A percentile compares a stretch with the other conserved stretches of the same genome.
phyloP scores from a whole-genome alignment of 1,140 invertebrate genomes.

The Drosophila repleta region DNA sequence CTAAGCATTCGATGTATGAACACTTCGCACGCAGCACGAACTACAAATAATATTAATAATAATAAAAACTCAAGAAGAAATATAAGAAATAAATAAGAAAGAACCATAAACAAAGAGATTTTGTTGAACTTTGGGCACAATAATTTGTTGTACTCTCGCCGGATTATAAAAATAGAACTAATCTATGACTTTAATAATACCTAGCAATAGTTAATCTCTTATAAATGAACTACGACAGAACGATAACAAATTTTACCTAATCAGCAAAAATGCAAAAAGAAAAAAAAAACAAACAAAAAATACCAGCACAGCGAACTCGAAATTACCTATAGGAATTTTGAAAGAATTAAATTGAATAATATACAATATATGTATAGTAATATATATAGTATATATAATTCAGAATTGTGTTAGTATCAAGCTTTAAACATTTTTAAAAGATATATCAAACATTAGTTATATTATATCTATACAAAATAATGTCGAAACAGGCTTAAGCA shows the following conservation, averaged over 20 bases:
- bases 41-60: neutral
- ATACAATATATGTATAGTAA: no score
- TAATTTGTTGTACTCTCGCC: conserved; percentile 10
- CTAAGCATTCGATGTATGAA: conserved; percentile 22
- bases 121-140: conserved; percentile 32
- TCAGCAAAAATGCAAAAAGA: conserved; percentile 1
- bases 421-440: no score
- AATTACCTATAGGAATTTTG: no score
- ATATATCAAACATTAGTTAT: no score
- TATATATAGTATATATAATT: no score
- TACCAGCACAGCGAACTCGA: no score
- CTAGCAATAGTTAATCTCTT: conserved; percentile 31
- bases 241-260: conserved; percentile 16
- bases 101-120: conserved; percentile 7
- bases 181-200: conserved; percentile 30
- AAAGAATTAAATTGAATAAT: no score
- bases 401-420: no score
- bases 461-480: no score
- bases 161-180: conserved; percentile 35
- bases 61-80: neutral
- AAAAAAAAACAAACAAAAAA: no score
- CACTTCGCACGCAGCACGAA: conserved; percentile 7
- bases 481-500: no score
- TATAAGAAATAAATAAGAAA: conserved; percentile 25
- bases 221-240: conserved; percentile 13